These are phyloP conservation scores for Ceyx erithaca DNA, from an alignment of 2,797 vertebrate species.

Conservation along the genomic window DNA sequence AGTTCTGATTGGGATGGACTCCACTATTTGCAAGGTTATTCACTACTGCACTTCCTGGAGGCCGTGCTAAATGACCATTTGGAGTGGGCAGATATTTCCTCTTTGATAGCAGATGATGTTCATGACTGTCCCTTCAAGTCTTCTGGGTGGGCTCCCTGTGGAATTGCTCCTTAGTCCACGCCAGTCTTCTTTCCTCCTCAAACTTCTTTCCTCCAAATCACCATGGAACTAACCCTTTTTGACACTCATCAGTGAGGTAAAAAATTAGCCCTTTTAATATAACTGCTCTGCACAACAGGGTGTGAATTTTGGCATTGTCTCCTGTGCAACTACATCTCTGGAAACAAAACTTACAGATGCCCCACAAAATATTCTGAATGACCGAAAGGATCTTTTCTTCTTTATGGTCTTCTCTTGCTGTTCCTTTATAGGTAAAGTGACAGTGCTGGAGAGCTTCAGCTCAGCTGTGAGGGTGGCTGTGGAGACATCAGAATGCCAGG, in stretches of 20 bases:
- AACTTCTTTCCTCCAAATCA: background rate
- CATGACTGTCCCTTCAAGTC: background rate
- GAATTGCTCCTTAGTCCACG: background rate
- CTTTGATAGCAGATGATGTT: background rate
- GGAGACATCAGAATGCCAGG: slow-evolving; percentile 79
- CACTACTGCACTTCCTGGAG: background rate
- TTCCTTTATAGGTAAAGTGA: slow-evolving; percentile 76
- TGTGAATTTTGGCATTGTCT: background rate
- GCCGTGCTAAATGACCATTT: background rate
- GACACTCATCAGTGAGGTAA: background rate
- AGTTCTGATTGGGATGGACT: background rate
- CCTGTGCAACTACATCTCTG: background rate
- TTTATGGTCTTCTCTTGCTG: background rate
- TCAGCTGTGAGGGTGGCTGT: slow-evolving; percentile 78
- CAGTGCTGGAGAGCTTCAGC: slow-evolving; percentile 73
- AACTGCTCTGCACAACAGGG: background rate
- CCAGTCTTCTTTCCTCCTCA: background rate
- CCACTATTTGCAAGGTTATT: background rate
- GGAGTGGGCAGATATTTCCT: background rate
- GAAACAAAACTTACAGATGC: background rate
- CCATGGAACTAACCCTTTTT: background rate
- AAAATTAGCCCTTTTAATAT: background rate
- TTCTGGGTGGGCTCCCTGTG: background rate
- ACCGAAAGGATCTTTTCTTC: background rate
- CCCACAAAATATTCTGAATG: background rate